A percentile compares a stretch with the other conserved stretches of the same genome.
These are phyloP conservation scores for Sphaerodactylus townsendi DNA, from an alignment of 2,113 vertebrate genomes.

Conservation along the genomic window DNA sequence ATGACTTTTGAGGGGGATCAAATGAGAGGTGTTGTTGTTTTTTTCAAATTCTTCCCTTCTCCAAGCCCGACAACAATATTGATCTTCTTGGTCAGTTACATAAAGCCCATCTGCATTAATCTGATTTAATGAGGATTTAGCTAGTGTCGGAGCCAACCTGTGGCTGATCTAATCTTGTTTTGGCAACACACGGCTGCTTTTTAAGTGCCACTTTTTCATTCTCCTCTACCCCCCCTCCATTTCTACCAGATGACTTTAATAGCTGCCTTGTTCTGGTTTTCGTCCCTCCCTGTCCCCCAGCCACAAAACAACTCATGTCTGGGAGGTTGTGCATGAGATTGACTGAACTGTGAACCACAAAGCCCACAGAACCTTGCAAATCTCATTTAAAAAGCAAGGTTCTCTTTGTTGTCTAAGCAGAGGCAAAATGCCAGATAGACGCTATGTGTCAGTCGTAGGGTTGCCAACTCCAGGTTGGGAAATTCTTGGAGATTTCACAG, in stretches of 20 bases:
- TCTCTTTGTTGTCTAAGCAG: neutral
- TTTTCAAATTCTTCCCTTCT: conserved; percentile 15
- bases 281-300: neutral
- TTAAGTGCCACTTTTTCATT: conserved; percentile 40
- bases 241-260: conserved; percentile 36
- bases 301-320: neutral
- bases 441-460: no score
- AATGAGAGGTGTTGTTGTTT: conserved; percentile 29
- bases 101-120: conserved; percentile 75
- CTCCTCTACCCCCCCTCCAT: neutral
- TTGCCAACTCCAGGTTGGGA: no score
- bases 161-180: conserved; percentile 65
- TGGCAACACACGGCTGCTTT: conserved; percentile 50
- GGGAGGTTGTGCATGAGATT: neutral
- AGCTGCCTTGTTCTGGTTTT: conserved; percentile 2
- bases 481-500: no score
- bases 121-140: conserved; percentile 72
- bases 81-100: conserved; percentile 71
- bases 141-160: conserved; percentile 62
- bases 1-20: conserved; percentile 56
- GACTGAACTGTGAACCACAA: neutral
- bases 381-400: neutral
- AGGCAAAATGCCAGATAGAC: neutral
- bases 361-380: neutral
- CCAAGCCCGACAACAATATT: conserved; percentile 67